A percentile compares a stretch with the other conserved stretches of the same genome.
phyloP scores from a whole-genome alignment of 92 coral and sea anemone genomes.

The Phenganax subtilis region DNA sequence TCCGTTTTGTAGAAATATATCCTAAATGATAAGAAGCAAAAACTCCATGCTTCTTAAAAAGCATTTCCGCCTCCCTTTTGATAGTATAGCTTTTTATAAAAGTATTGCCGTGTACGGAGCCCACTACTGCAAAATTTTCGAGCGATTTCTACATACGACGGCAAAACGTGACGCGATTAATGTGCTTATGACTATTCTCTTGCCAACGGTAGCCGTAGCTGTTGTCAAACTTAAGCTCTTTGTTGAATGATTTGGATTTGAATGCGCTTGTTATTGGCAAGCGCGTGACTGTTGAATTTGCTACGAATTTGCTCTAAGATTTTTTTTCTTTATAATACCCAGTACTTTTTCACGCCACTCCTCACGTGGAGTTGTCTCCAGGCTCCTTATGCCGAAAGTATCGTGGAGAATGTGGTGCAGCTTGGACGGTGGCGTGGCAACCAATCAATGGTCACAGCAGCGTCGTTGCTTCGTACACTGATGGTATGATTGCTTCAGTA shows the following conservation, averaged over 20 bases:
- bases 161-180: too few species aligned
- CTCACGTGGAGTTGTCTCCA: constrained; percentile 62
- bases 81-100: too few species aligned
- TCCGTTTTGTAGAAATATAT: too few species aligned
- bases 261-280: not conserved
- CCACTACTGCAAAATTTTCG: too few species aligned
- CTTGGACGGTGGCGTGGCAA: constrained; percentile 71
- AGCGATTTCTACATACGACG: too few species aligned
- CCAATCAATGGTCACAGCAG: constrained; percentile 56
- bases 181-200: too few species aligned
- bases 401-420: constrained; percentile 77
- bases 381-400: constrained; percentile 60
- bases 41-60: too few species aligned
- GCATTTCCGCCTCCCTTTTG: too few species aligned
- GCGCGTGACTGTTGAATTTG: not conserved
- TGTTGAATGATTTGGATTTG: not conserved
- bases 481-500: constrained; percentile 53
- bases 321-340: not conserved
- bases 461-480: constrained; percentile 73
- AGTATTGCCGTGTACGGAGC: too few species aligned
- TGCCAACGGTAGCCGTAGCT: too few species aligned
- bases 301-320: not conserved
- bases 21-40: too few species aligned
- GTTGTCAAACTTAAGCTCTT: too few species aligned
- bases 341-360: constrained; percentile 58